A percentile compares a stretch with the other conserved stretches of the same genome.
These are phyloP conservation scores for Mus musculus DNA, from an alignment of 2,113 vertebrate species.

Conservation along the genomic window DNA sequence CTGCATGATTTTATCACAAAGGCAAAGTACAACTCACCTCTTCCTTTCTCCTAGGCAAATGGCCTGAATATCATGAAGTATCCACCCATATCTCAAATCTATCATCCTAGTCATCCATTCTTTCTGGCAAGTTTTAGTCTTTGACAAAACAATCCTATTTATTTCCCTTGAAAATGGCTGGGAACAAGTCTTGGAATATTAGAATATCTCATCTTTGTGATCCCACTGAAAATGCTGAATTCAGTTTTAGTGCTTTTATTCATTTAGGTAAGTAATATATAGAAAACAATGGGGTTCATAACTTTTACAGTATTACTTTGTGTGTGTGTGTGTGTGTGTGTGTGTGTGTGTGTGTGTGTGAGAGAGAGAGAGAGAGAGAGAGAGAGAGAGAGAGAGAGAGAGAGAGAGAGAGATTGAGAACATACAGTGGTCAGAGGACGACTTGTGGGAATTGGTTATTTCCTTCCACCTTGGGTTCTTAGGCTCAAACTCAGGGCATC, in stretches of 20 bases:
- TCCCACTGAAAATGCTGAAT: neutral
- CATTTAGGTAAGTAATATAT: neutral
- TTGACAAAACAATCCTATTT: neutral
- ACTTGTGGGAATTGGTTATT: too few relatives aligned
- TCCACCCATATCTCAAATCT: conserved; percentile 19
- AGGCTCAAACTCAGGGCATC: neutral
- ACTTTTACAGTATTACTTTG: neutral
- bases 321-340: neutral
- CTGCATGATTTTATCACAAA: conserved; percentile 68
- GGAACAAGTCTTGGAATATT: neutral
- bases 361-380: too few relatives aligned
- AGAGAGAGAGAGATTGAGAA: too few relatives aligned
- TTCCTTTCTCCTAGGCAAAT: conserved; percentile 54
- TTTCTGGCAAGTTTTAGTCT: conserved; percentile 10
- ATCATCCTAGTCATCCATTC: neutral
- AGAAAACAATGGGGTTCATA: neutral
- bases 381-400: too few relatives aligned
- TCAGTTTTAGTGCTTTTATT: neutral
- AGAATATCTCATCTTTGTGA: neutral
- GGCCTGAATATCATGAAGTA: conserved; percentile 7
- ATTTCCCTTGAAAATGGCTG: conserved; percentile 17
- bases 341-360: neutral
- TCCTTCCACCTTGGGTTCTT: neutral
- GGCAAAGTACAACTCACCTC: conserved; percentile 64
- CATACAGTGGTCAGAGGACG: neutral